These are phyloP conservation scores for Egretta garzetta DNA, from an alignment of 2,113 vertebrate species.

Conservation along the genomic window DNA sequence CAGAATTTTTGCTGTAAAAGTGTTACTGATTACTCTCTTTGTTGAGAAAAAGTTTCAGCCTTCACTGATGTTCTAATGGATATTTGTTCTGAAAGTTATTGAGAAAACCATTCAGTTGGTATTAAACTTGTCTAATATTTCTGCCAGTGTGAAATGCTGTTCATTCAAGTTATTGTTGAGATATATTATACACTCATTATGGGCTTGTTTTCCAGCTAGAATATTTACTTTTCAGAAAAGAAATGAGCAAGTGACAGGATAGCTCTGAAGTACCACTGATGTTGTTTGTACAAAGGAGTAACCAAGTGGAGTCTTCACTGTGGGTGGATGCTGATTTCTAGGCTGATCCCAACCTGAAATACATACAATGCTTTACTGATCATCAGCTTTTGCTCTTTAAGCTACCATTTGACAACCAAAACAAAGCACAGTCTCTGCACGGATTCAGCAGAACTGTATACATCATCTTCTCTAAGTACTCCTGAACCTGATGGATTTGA, in stretches of 20 bases:
- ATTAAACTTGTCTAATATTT: background rate
- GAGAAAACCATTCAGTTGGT: background rate
- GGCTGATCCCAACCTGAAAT: background rate
- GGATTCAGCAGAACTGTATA: background rate
- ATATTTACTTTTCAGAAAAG: background rate
- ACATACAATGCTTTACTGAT: fast-evolving
- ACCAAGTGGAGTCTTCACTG: background rate
- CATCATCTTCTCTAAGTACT: background rate
- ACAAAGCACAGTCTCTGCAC: background rate
- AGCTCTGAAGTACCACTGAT: background rate
- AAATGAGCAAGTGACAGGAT: background rate
- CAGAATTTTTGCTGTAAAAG: background rate
- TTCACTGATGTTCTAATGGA: background rate
- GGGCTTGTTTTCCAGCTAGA: background rate
- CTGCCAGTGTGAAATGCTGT: background rate
- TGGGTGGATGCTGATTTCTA: background rate
- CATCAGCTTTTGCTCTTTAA: background rate
- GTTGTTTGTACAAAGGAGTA: background rate
- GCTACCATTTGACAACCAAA: background rate
- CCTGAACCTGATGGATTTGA: background rate
- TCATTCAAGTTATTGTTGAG: background rate
- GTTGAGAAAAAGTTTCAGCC: background rate
- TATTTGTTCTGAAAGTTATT: background rate
- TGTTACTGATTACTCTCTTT: background rate
- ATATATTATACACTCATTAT: background rate